Conservation (phyloP, 1,140 invertebrate genomes). For the Akabosia matsudoensis region DNA sequence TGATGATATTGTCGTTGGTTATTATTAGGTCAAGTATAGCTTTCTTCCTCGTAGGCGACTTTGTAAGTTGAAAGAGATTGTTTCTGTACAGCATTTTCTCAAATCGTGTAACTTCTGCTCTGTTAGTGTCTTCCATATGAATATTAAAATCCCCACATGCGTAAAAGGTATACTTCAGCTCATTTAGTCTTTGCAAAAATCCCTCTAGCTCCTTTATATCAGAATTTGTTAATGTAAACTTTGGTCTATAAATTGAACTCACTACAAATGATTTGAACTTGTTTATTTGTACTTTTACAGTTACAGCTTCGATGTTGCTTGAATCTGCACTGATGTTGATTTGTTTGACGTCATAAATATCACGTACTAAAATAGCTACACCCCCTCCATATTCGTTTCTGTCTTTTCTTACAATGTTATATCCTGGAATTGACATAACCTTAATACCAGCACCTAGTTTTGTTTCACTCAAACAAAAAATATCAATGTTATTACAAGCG, state of each 20-base stretch:
- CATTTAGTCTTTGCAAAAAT: neutral
- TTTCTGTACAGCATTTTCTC: neutral
- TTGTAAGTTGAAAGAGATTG: neutral
- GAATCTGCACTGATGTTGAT: neutral
- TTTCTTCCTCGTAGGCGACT: neutral
- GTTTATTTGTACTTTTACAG: neutral
- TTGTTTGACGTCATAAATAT: neutral
- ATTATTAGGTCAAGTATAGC: neutral
- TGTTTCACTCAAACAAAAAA: slow-evolving; percentile 13
- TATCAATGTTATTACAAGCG: slow-evolving; percentile 6
- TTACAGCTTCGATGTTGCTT: neutral
- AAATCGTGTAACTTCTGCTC: neutral
- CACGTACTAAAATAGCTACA: slow-evolving; percentile 2
- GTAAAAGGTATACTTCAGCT: neutral
- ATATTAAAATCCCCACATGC: slow-evolving; percentile 9
- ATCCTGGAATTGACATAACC: neutral
- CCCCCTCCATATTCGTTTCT: neutral
- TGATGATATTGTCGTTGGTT: neutral
- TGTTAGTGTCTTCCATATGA: neutral
- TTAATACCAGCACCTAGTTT: neutral
- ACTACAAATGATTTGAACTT: slow-evolving; percentile 8
- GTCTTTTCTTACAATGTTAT: neutral
- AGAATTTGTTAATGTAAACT: neutral
- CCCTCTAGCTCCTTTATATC: neutral
- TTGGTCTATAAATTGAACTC: neutral